Conservation (phyloP, 2,113 vertebrate genomes). For the Zosterops borbonicus region DNA sequence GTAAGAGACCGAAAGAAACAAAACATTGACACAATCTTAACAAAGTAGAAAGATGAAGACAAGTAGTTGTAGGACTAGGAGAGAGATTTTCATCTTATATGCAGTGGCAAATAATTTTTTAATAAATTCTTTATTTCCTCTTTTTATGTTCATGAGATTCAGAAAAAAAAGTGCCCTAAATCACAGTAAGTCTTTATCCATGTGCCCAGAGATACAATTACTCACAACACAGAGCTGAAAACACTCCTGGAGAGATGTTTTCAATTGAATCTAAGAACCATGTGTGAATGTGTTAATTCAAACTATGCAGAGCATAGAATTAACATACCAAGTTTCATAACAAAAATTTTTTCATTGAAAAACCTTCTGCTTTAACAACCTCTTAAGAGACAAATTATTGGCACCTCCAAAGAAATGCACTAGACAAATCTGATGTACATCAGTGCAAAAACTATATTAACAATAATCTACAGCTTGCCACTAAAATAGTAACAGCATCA, state of each 20-base stretch:
- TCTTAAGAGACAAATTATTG: neutral
- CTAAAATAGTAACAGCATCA: neutral
- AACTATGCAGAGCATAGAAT: neutral
- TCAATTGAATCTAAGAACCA: neutral
- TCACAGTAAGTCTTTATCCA: neutral
- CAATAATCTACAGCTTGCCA: neutral
- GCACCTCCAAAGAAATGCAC: slow-evolving; percentile 4
- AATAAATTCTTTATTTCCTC: neutral
- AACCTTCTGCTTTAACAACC: neutral
- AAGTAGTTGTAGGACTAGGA: neutral
- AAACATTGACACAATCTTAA: neutral
- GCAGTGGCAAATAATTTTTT: neutral
- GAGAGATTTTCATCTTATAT: neutral
- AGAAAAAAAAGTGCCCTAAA: neutral
- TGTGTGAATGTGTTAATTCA: neutral
- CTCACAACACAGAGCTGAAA: neutral
- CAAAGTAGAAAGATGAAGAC: neutral
- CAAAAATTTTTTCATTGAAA: neutral
- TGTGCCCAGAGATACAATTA: neutral
- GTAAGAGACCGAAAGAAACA: neutral
- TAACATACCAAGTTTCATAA: neutral
- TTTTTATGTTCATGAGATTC: neutral
- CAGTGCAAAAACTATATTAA: neutral
- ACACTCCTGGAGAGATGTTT: neutral
- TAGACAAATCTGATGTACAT: neutral